phyloP scores from a whole-genome alignment of 1,140 invertebrate genomes.

The Plodia interpunctella region DNA sequence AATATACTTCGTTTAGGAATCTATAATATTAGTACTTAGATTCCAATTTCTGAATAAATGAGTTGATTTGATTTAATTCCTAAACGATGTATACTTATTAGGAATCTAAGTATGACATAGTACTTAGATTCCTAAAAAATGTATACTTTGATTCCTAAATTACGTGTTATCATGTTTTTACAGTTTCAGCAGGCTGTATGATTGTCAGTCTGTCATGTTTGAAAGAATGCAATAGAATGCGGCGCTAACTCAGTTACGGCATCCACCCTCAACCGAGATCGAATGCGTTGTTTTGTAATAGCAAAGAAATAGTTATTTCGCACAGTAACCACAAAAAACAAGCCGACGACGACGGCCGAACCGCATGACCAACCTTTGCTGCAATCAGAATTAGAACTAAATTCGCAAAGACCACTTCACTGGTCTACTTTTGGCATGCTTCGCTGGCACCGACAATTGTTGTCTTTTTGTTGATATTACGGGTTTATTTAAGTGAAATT shows the following conservation, averaged over 20 bases:
- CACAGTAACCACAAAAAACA: constrained; percentile 37
- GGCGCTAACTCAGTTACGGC: constrained; percentile 44
- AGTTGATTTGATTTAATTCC: too few relatives aligned
- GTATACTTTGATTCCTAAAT: too few relatives aligned
- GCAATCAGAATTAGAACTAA: constrained; percentile 29
- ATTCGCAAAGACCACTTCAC: constrained; percentile 21
- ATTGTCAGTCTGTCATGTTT: not conserved
- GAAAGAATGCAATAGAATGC: constrained; percentile 22
- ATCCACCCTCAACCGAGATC: constrained; percentile 41
- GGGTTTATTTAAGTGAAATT: constrained; percentile 75
- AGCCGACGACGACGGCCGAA: constrained; percentile 10
- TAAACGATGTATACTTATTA: too few relatives aligned
- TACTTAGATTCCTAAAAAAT: too few relatives aligned
- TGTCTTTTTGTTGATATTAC: constrained; percentile 71
- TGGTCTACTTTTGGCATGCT: constrained; percentile 34
- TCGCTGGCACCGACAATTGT: constrained; percentile 40
- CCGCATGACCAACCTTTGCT: constrained; percentile 28
- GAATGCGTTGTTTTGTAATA: constrained; percentile 59
- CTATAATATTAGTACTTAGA: too few relatives aligned
- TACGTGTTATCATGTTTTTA: too few relatives aligned
- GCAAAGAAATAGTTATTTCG: constrained; percentile 57
- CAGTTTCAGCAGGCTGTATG: too few relatives aligned
- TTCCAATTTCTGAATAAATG: too few relatives aligned
- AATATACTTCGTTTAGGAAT: too few relatives aligned
- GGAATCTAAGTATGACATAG: too few relatives aligned